A percentile compares a stretch with the other conserved stretches of the same genome.
phyloP scores from a whole-genome alignment of 2,797 vertebrate species.

The Gymnothorax javanicus region DNA sequence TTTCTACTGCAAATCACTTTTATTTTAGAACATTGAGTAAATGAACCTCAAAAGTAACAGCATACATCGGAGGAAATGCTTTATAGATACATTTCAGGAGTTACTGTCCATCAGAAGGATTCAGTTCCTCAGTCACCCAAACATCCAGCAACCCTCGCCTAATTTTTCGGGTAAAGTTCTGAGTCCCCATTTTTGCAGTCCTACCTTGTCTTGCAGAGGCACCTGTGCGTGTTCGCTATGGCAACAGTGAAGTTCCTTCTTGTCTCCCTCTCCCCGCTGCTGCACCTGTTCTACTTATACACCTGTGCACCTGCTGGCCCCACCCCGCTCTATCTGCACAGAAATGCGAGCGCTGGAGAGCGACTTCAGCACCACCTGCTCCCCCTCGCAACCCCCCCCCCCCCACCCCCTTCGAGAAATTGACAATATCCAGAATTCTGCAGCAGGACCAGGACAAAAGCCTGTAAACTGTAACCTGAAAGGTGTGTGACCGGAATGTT shows the following conservation, averaged over 20 bases:
- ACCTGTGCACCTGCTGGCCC: slow-evolving; percentile 51
- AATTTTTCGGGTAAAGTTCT: neutral
- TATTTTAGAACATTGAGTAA: neutral
- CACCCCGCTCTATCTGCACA: slow-evolving; percentile 43
- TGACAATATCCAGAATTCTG: neutral
- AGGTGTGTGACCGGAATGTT: no score
- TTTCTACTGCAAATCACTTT: no score
- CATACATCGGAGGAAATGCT: neutral
- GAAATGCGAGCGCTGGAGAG: slow-evolving; percentile 44
- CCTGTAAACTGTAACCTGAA: no score
- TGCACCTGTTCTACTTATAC: slow-evolving; percentile 58
- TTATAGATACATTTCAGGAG: neutral
- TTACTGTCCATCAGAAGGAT: neutral
- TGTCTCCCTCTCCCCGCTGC: slow-evolving; percentile 53
- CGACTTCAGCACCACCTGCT: neutral
- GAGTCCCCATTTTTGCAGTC: slow-evolving; percentile 24
- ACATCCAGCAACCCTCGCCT: neutral
- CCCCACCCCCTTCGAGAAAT: neutral
- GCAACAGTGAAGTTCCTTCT: slow-evolving; percentile 47
- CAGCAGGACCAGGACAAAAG: neutral
- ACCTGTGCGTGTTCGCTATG: slow-evolving; percentile 36
- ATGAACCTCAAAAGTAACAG: neutral
- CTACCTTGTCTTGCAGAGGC: slow-evolving; percentile 61
- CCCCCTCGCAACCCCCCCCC: slow-evolving; percentile 1
- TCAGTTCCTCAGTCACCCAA: neutral